These are phyloP conservation scores for Drosophila meridiana DNA, from an alignment of 2,888 invertebrate species.

Conservation along the genomic window DNA sequence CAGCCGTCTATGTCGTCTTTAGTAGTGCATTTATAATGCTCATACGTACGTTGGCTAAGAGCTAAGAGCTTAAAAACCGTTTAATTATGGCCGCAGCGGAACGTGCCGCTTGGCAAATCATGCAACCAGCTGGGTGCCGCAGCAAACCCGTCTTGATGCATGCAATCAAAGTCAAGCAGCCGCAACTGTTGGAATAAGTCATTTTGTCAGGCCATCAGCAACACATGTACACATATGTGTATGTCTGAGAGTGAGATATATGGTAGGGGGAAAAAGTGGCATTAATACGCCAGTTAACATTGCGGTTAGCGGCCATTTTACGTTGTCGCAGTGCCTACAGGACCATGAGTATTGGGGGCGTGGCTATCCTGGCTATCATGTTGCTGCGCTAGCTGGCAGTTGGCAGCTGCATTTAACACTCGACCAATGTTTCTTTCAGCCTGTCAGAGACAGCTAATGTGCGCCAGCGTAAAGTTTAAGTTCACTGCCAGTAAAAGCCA, in stretches of 20 bases:
- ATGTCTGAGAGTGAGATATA: not conserved
- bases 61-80: slow-evolving; percentile 39
- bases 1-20: not conserved
- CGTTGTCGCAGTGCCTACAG: slow-evolving; percentile 64
- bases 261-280: slow-evolving; percentile 49
- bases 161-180: slow-evolving; percentile 79
- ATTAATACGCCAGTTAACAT: slow-evolving; percentile 80
- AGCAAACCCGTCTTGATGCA: slow-evolving; percentile 55
- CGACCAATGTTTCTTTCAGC: slow-evolving; percentile 62
- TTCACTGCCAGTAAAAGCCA: slow-evolving; percentile 83
- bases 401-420: slow-evolving; percentile 81
- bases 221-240: slow-evolving; percentile 12
- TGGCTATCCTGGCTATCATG: slow-evolving; percentile 46
- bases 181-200: slow-evolving; percentile 69
- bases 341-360: slow-evolving; percentile 24
- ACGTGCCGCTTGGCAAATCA: slow-evolving; percentile 51
- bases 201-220: slow-evolving; percentile 52
- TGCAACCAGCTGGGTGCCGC: slow-evolving; percentile 17
- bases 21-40: slow-evolving; percentile 24
- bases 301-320: slow-evolving; percentile 73
- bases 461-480: slow-evolving; percentile 76
- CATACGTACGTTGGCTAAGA: slow-evolving; percentile 26
- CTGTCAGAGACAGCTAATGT: slow-evolving; percentile 75
- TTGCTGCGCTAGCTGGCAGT: slow-evolving; percentile 25
- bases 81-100: slow-evolving; percentile 54